A percentile compares a stretch with the other conserved stretches of the same genome.
These are phyloP conservation scores for Hirudinaria manillensis DNA, from an alignment of 2,888 invertebrate species.

Conservation along the genomic window DNA sequence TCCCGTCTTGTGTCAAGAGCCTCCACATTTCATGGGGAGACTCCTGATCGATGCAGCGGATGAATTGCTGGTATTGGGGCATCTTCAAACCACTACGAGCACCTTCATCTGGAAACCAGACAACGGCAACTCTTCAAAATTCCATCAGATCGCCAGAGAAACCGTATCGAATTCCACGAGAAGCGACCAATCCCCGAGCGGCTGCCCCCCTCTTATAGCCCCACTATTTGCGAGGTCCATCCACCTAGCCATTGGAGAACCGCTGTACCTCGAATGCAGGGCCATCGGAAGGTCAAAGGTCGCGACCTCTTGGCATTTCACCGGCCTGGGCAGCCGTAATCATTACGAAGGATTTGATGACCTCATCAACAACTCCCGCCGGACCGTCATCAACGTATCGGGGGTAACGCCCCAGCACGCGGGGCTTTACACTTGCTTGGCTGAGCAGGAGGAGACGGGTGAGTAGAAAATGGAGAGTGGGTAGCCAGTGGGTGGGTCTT, in stretches of 20 bases:
- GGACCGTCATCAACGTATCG: neutral
- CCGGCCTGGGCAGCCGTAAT: neutral
- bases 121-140: too few species aligned
- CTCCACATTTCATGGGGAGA: too few species aligned
- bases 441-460: neutral
- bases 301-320: conserved; percentile 3
- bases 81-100: too few species aligned
- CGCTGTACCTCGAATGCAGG: neutral
- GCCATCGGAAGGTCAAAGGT: neutral
- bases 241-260: conserved; percentile 11
- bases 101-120: too few species aligned
- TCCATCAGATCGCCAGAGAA: neutral
- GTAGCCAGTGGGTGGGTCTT: too few species aligned
- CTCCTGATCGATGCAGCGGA: too few species aligned
- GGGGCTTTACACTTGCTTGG: conserved; percentile 8
- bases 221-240: neutral
- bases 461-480: too few species aligned
- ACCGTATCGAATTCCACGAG: neutral
- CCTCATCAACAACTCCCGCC: neutral
- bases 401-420: neutral
- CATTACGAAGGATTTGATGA: conserved; percentile 13
- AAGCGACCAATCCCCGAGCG: neutral
- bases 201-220: neutral
- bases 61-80: too few species aligned
- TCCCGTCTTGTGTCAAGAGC: too few species aligned